phyloP scores from a whole-genome alignment of 2,797 vertebrate genomes.

The Chelon auratus region DNA sequence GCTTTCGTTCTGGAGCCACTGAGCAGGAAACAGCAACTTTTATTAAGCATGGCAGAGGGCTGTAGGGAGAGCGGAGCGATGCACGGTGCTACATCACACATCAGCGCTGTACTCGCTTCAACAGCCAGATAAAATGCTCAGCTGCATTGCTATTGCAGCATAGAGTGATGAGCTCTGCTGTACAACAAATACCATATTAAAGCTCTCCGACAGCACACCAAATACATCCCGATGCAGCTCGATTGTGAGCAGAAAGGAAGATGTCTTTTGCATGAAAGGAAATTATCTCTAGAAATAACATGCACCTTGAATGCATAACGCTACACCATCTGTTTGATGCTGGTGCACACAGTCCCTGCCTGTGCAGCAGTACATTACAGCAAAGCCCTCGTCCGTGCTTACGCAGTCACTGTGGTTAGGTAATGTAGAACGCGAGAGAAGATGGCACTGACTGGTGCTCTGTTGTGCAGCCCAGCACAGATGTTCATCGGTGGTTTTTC shows the following conservation, averaged over 20 bases:
- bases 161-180: constrained; percentile 43
- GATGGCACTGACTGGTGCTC: constrained; percentile 50
- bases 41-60: constrained; percentile 82
- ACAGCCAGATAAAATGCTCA: constrained; percentile 60
- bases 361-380: constrained; percentile 58
- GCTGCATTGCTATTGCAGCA: constrained; percentile 65
- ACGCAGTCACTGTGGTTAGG: constrained; percentile 68
- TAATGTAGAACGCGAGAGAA: constrained; percentile 69
- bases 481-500: constrained; percentile 46
- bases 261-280: constrained; percentile 37
- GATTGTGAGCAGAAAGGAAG: constrained; percentile 38
- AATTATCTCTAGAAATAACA: constrained; percentile 43
- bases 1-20: constrained; percentile 72
- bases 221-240: constrained; percentile 34
- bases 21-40: constrained; percentile 85
- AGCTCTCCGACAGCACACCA: constrained; percentile 37
- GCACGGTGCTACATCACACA: constrained; percentile 74
- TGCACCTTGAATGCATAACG: constrained; percentile 82
- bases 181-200: constrained; percentile 44
- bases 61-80: constrained; percentile 69
- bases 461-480: constrained; percentile 42
- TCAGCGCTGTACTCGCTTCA: constrained; percentile 62
- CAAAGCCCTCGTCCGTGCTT: constrained; percentile 57
- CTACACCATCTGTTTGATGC: constrained; percentile 58
- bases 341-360: constrained; percentile 58